Evolutionary conservation across 2,888 invertebrate genomes (phyloP).

Genomic region (Calliphora vomitoria): DNA sequence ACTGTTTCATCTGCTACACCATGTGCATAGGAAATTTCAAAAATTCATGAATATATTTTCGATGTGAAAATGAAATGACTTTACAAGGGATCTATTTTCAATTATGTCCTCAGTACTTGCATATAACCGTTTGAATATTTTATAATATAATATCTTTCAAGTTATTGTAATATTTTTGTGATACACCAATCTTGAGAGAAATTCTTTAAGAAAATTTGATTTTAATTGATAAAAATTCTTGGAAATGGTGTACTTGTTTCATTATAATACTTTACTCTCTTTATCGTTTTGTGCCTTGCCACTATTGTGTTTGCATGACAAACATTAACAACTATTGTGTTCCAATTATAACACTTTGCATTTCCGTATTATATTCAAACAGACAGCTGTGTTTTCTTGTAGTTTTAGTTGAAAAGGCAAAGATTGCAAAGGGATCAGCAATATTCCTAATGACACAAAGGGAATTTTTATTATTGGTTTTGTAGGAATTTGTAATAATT

Average conservation of each 20-base stretch:
- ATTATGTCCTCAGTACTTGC: too few species aligned
- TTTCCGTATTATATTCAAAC: conserved; percentile 51
- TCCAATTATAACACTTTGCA: conserved; percentile 66
- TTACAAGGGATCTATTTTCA: too few species aligned
- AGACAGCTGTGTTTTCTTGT: conserved; percentile 52
- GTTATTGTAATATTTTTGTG: too few species aligned
- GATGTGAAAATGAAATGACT: too few species aligned
- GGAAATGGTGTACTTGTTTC: conserved; percentile 16
- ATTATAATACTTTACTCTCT: neutral
- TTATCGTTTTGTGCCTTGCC: conserved; percentile 10
- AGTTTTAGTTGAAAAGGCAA: conserved; percentile 23
- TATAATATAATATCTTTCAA: too few species aligned
- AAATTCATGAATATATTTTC: too few species aligned
- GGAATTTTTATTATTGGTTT: conserved; percentile 12
- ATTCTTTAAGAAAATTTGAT: too few species aligned
- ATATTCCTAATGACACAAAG: neutral
- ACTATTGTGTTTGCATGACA: conserved; percentile 51
- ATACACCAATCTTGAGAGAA: too few species aligned
- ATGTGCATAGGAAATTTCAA: neutral
- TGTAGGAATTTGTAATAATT: neutral
- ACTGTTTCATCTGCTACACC: conserved; percentile 25
- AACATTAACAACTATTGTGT: conserved; percentile 62
- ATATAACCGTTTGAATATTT: too few species aligned
- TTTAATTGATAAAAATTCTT: too few species aligned
- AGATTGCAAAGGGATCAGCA: conserved; percentile 22